Percentiles rank a stretch among this genome's conserved stretches.
These are phyloP conservation scores for Spilogale gracilis DNA, from an alignment of 2,113 vertebrate species.

Conservation along the genomic window DNA sequence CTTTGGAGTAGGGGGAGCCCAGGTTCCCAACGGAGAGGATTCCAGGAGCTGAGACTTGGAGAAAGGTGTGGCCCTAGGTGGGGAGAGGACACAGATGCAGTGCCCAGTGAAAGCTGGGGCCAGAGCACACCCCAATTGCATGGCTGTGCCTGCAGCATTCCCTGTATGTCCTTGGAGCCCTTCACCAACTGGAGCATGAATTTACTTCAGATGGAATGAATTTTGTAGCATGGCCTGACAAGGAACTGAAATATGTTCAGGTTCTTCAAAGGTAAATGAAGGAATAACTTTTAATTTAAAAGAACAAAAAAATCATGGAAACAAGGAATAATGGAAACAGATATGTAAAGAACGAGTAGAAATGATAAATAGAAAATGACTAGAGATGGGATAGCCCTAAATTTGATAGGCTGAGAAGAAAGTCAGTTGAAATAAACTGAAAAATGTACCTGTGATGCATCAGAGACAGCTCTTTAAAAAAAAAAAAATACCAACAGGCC, in stretches of 20 bases:
- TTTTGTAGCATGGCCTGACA: not conserved
- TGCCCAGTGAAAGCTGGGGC: not conserved
- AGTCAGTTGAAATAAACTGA: not conserved
- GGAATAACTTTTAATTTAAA: constrained; percentile 15
- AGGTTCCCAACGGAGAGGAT: not conserved
- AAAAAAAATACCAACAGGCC: not conserved
- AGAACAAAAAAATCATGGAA: not conserved
- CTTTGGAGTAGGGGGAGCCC: not conserved
- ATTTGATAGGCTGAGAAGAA: not conserved
- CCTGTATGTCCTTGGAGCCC: not conserved
- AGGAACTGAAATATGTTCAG: not conserved
- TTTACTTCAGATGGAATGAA: not conserved
- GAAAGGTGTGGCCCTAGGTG: not conserved
- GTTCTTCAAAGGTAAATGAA: not conserved
- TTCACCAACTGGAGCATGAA: not conserved
- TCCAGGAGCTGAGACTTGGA: not conserved
- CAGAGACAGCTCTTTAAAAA: not conserved
- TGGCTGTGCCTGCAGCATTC: not conserved
- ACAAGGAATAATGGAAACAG: not conserved
- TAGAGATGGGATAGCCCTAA: not conserved
- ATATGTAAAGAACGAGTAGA: not conserved
- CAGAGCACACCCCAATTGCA: not conserved
- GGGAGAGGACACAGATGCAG: not conserved
- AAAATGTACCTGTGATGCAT: not conserved
- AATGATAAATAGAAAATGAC: not conserved